phyloP scores from a whole-genome alignment of 2,797 vertebrate species.

The Scolopax bukidnonensis region DNA sequence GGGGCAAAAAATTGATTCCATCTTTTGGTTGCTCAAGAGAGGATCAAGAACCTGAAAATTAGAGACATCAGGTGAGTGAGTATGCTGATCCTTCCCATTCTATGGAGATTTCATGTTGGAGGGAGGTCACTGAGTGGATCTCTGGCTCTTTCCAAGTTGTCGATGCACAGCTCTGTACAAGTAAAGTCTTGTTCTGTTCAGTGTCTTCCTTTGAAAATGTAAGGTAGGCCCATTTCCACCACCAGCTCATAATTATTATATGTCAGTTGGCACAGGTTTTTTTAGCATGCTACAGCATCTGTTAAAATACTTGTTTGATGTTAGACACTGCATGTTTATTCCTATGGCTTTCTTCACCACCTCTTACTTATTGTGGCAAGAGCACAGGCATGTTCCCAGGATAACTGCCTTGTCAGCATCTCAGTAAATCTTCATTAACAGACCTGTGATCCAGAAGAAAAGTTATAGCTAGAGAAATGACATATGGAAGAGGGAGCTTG shows the following conservation, averaged over 20 bases:
- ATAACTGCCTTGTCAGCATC: neutral
- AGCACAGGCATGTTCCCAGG: neutral
- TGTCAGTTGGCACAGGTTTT: neutral
- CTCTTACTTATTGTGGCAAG: neutral
- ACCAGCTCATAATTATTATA: neutral
- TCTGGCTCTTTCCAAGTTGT: neutral
- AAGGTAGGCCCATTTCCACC: neutral
- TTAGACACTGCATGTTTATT: neutral
- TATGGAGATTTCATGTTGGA: neutral
- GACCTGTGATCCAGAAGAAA: neutral
- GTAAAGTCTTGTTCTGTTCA: neutral
- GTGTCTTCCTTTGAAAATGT: neutral
- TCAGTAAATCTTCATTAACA: neutral
- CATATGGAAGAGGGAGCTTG: neutral
- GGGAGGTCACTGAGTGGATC: neutral
- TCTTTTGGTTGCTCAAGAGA: neutral
- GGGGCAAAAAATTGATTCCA: neutral
- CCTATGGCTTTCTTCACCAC: neutral
- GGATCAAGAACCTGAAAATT: neutral
- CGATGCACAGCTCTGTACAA: neutral
- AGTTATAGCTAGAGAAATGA: neutral
- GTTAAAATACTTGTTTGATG: neutral
- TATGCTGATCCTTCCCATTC: neutral
- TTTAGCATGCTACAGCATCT: neutral
- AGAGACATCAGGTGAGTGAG: neutral